Conservation (phyloP, 1,140 invertebrate genomes). For the Pantala flavescens region DNA sequence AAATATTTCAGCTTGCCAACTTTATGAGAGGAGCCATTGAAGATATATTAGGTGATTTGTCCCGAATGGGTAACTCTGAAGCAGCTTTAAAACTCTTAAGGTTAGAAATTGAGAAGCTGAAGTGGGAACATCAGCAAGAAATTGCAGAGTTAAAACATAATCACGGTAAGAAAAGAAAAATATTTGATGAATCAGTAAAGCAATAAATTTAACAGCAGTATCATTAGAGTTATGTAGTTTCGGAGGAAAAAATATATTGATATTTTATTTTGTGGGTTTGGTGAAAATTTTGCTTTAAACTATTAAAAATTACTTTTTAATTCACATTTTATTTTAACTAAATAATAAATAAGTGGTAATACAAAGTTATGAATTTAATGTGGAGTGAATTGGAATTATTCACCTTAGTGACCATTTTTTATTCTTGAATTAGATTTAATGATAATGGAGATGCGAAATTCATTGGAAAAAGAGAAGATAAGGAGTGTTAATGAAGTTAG, state of each 20-base stretch:
- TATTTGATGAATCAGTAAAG: too few species aligned
- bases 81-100: constrained; percentile 44
- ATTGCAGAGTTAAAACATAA: constrained; percentile 51
- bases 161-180: constrained; percentile 38
- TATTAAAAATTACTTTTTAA: too few species aligned
- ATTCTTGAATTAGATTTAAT: constrained; percentile 29
- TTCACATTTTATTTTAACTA: too few species aligned
- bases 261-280: too few species aligned
- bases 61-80: constrained; percentile 36
- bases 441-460: constrained; percentile 51
- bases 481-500: constrained; percentile 47
- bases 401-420: too few species aligned
- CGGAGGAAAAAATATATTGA: too few species aligned
- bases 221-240: too few species aligned
- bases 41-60: constrained; percentile 44
- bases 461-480: constrained; percentile 53
- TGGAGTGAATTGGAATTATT: too few species aligned
- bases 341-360: too few species aligned
- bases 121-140: constrained; percentile 52
- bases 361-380: too few species aligned
- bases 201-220: too few species aligned
- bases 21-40: constrained; percentile 45
- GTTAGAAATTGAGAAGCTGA: constrained; percentile 52
- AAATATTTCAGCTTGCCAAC: constrained; percentile 36
- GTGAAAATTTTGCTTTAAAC: too few species aligned